Conservation (phyloP, 2,797 vertebrate genomes). For the Phalloptychus januarius region DNA sequence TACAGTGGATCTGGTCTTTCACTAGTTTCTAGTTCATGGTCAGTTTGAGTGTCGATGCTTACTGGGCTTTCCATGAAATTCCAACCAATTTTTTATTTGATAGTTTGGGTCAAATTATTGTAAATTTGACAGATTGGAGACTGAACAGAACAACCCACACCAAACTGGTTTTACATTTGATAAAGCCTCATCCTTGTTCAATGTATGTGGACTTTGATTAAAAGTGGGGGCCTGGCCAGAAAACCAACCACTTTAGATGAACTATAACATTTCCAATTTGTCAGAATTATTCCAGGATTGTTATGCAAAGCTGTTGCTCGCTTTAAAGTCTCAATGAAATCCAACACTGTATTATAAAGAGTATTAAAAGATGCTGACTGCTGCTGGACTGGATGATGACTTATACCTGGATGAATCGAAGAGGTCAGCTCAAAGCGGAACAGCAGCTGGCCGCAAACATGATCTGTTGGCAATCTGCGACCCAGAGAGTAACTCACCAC, state of each 20-base stretch:
- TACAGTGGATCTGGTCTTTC: neutral
- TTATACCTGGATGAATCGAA: conserved; percentile 91
- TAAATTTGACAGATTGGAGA: too few relatives aligned
- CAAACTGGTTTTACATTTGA: too few relatives aligned
- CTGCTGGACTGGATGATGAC: neutral
- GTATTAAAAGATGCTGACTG: neutral
- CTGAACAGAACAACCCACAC: too few relatives aligned
- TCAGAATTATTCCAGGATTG: neutral
- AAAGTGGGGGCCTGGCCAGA: too few relatives aligned
- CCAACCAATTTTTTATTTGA: neutral
- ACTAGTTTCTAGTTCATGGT: neutral
- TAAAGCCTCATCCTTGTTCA: too few relatives aligned
- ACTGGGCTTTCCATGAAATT: neutral
- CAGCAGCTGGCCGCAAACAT: conserved; percentile 96
- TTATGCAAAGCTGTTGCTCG: neutral
- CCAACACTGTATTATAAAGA: neutral
- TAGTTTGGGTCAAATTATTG: neutral
- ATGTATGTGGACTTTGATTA: too few relatives aligned
- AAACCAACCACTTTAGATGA: too few relatives aligned
- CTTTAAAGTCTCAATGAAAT: neutral
- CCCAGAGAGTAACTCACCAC: conserved; percentile 94
- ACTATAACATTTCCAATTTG: too few relatives aligned
- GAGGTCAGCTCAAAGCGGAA: conserved; percentile 97
- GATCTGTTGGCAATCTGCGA: conserved; percentile 93
- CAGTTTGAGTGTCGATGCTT: neutral